Evolutionary conservation across 2,888 invertebrate genomes (phyloP).

Genomic region (Drosophila diplacantha): DNA sequence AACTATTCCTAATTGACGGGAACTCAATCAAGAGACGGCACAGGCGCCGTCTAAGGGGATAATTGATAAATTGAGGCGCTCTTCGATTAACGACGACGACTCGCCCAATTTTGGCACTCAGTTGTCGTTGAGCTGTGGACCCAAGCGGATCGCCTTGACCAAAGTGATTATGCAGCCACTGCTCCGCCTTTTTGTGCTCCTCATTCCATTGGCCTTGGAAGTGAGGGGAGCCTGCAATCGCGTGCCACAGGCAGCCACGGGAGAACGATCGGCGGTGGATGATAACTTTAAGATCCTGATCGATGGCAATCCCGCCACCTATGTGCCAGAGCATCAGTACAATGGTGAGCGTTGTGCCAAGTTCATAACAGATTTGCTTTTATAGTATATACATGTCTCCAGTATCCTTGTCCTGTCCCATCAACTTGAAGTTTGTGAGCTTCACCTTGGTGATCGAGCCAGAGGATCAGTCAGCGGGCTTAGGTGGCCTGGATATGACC

Average conservation of each 20-base stretch:
- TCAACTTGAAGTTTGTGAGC: slow-evolving; percentile 85
- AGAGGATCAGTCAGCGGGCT: slow-evolving; percentile 76
- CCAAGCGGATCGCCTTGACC: slow-evolving; percentile 14
- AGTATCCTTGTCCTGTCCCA: slow-evolving; percentile 83
- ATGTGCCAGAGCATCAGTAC: slow-evolving; percentile 85
- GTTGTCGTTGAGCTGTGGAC: slow-evolving; percentile 33
- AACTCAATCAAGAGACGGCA: slow-evolving; percentile 48
- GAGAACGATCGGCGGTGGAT: slow-evolving; percentile 80
- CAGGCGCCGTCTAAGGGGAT: slow-evolving; percentile 33
- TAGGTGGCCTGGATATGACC: slow-evolving; percentile 77
- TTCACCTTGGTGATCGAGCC: slow-evolving; percentile 90
- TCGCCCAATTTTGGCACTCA: slow-evolving; percentile 45
- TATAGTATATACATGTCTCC: slow-evolving; percentile 26
- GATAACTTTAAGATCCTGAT: slow-evolving; percentile 84
- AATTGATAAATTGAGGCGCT: slow-evolving; percentile 57
- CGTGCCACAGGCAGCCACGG: slow-evolving; percentile 78
- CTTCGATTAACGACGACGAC: slow-evolving; percentile 39
- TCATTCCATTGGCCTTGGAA: slow-evolving; percentile 7
- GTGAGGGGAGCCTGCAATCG: slow-evolving; percentile 76
- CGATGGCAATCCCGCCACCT: slow-evolving; percentile 83
- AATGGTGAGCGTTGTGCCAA: slow-evolving; percentile 80
- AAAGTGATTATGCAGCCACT: slow-evolving; percentile 31
- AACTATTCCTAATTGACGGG: slow-evolving; percentile 36
- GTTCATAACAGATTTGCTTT: neutral
- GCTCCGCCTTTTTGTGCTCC: slow-evolving; percentile 18